These are phyloP conservation scores for Aldrovandia affinis DNA, from an alignment of 2,797 vertebrate genomes.

Conservation along the genomic window DNA sequence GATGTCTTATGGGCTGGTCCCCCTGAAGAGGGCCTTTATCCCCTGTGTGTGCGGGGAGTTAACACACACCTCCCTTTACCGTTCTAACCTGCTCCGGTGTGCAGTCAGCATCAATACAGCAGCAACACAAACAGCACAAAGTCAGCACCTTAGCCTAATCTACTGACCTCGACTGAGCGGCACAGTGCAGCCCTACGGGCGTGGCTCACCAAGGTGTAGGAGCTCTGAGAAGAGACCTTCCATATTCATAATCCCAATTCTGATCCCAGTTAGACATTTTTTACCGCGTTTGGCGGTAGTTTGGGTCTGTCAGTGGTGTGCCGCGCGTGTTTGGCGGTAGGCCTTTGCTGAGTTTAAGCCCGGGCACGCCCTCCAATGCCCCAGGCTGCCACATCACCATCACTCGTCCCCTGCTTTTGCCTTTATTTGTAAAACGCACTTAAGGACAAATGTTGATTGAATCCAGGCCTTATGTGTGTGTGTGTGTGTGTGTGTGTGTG, in stretches of 20 bases:
- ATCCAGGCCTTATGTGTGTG: not conserved
- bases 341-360: not conserved
- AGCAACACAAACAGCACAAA: slow-evolving; percentile 57
- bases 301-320: slow-evolving; percentile 30
- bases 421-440: too few relatives aligned
- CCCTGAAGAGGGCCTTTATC: slow-evolving; percentile 53
- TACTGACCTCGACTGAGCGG: not conserved
- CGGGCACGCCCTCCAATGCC: not conserved
- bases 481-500: not conserved
- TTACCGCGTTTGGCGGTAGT: too few relatives aligned
- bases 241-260: slow-evolving; percentile 41
- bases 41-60: slow-evolving; percentile 57
- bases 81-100: slow-evolving; percentile 66
- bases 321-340: slow-evolving; percentile 35
- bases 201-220: not conserved
- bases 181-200: not conserved
- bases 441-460: too few relatives aligned
- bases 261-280: slow-evolving; percentile 41
- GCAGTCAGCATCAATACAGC: slow-evolving; percentile 54
- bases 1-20: slow-evolving; percentile 24
- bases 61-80: slow-evolving; percentile 77
- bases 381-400: slow-evolving; percentile 19
- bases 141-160: slow-evolving; percentile 6
- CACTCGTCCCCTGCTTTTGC: slow-evolving; percentile 1
- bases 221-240: slow-evolving; percentile 42